Percentiles rank a stretch among this genome's conserved stretches.
phyloP scores from a whole-genome alignment of 1,140 invertebrate species.

The Drosophila micromelanica region DNA sequence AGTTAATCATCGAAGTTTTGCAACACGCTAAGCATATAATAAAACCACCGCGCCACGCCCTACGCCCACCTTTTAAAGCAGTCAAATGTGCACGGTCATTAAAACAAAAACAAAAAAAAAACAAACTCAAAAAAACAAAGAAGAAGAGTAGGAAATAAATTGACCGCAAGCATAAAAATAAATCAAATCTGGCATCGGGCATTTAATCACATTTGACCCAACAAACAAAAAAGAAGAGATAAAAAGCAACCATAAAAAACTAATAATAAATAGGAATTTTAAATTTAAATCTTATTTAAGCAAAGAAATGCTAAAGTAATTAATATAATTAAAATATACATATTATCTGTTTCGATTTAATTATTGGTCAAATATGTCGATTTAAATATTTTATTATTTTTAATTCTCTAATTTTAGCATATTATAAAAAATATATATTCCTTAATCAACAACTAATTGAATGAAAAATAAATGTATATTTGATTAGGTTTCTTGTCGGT shows the following conservation, averaged over 20 bases:
- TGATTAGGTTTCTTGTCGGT: too few species aligned
- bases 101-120: too few species aligned
- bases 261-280: slow-evolving; percentile 1
- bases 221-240: background rate
- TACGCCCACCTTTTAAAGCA: background rate
- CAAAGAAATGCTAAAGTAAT: too few species aligned
- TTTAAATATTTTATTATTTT: too few species aligned
- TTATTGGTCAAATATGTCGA: too few species aligned
- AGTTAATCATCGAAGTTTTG: slow-evolving; percentile 81
- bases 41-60: background rate
- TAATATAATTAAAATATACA: too few species aligned
- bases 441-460: too few species aligned
- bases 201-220: slow-evolving; percentile 23
- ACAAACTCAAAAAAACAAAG: slow-evolving; percentile 28
- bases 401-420: too few species aligned
- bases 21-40: slow-evolving; percentile 53
- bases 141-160: background rate
- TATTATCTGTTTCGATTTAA: too few species aligned
- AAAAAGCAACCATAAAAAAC: slow-evolving; percentile 11
- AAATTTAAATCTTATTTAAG: too few species aligned
- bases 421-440: too few species aligned
- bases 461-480: too few species aligned
- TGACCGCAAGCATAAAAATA: slow-evolving; percentile 8
- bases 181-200: slow-evolving; percentile 17
- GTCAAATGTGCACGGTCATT: slow-evolving; percentile 60